These are phyloP conservation scores for Agriopis aurantiaria DNA, from an alignment of 2,888 invertebrate species.

Conservation along the genomic window DNA sequence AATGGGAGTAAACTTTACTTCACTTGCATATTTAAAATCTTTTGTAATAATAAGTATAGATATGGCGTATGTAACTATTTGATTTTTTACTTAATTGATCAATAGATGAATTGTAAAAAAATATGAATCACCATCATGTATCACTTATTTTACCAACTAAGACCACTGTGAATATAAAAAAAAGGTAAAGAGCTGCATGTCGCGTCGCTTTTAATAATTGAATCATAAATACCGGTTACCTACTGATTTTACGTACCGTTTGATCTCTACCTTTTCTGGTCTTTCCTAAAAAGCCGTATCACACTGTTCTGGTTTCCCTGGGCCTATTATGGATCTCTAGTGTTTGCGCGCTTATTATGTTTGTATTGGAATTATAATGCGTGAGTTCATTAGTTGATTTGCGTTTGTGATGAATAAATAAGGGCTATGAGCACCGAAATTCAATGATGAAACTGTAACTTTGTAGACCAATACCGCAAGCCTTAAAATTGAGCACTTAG, in stretches of 20 bases:
- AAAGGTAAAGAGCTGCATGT: background rate
- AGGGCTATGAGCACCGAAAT: background rate
- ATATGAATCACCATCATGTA: no score
- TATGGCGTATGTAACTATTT: no score
- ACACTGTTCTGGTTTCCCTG: slow-evolving; percentile 64
- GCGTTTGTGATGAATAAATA: slow-evolving; percentile 15
- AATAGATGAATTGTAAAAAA: no score
- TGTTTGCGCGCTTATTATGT: slow-evolving; percentile 58
- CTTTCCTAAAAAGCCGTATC: slow-evolving; percentile 49
- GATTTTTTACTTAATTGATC: no score
- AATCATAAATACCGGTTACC: background rate
- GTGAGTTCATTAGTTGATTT: slow-evolving; percentile 41
- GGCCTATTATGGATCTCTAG: slow-evolving; percentile 60
- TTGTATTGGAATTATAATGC: slow-evolving; percentile 55
- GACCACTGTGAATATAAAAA: background rate
- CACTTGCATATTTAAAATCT: no score
- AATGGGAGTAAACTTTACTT: background rate
- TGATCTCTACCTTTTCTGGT: background rate
- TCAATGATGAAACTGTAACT: background rate
- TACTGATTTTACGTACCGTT: background rate
- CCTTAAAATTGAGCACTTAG: no score
- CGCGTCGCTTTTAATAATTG: background rate
- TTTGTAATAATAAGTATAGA: no score
- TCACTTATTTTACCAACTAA: background rate
- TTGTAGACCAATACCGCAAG: background rate